Evolutionary conservation across 2,888 invertebrate species (phyloP), one percentile per base, ranked within the genome.

Genomic region (Eristalis intricaria): DNA sequence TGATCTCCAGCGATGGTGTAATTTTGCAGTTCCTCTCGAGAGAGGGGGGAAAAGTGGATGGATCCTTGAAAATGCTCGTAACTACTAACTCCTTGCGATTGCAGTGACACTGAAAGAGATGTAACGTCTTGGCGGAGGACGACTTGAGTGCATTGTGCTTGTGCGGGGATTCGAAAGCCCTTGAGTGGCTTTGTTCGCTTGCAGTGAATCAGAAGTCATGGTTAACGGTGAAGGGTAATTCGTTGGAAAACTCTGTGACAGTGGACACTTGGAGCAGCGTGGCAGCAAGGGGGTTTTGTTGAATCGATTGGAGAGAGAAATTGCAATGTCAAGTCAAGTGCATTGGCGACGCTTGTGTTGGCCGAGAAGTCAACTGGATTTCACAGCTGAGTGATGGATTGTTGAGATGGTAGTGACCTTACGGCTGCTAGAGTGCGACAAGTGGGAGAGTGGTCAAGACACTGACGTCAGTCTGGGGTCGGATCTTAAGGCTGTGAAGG

Each of bases 1-100:
- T 86, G 86, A 77, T 83, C 65, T 83, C 61, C 23, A 78, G 82
- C 78, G 64, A 66, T 82, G 78, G 58, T 40, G 78, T 86, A 78
- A 74, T 82, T 78, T 78, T 56, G 32, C 43, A 43, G 32, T 64
- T 73, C 60, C 71, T 58, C 75, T 29, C 10, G 23, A 4, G 61
- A n/a, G 61, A 58, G 64, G n/a, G 22, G 35, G 43, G 60, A 19
- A 1, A 19, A 19, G 50, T 50, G 50, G 50, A 19, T 19, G 19
- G 50, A 50, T 73, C 78, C 68, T 82, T 70, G 65, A 82, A 43
- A 60, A 50, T 19, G 50, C 43, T 38, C 35, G 65, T 22, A 71
- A 82, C 76, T 69, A 75, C 68, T 58, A 11, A 22, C 50, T 23
- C 29, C 35, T 69, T 32, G n/a, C 13, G 4, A 74, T 23, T 64